Percentiles rank a stretch among this genome's conserved stretches.
Evolutionary conservation across 2,797 vertebrate species (phyloP).

Genomic region (Vipera ursinii): DNA sequence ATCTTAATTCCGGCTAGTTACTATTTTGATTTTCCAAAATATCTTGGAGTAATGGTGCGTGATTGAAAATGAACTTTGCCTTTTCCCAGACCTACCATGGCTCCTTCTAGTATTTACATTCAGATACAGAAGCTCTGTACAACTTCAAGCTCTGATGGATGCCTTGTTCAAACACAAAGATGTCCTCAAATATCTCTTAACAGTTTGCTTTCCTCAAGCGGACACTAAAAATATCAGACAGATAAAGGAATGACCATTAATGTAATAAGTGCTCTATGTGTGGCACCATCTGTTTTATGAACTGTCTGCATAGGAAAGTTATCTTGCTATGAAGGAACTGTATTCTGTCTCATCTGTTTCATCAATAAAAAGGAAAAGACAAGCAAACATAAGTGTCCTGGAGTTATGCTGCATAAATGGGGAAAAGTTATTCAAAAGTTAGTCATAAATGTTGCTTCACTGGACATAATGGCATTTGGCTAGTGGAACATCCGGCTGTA

Average conservation of each 20-base stretch:
- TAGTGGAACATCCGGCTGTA: not conserved
- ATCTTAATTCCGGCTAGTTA: not conserved
- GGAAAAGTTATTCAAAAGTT: slow-evolving; percentile 7
- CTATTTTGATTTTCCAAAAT: not conserved
- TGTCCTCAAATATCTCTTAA: not conserved
- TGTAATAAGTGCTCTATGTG: not conserved
- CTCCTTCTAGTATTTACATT: not conserved
- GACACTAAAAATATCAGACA: not conserved
- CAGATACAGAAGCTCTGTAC: not conserved
- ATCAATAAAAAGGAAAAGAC: not conserved
- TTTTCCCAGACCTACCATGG: not conserved
- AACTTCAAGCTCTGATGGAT: not conserved
- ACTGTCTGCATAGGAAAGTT: not conserved
- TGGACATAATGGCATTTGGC: slow-evolving; percentile 7
- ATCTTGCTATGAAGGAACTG: not conserved
- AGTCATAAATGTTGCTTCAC: slow-evolving; percentile 2
- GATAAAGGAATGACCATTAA: not conserved
- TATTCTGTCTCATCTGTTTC: not conserved
- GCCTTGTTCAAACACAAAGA: not conserved
- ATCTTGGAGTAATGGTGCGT: not conserved
- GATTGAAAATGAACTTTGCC: not conserved
- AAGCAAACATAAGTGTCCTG: not conserved
- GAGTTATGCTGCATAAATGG: slow-evolving; percentile 39
- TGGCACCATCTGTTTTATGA: not conserved
- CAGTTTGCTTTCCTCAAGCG: not conserved